Percentiles rank a stretch among this genome's conserved stretches.
phyloP scores from a whole-genome alignment of 2,888 invertebrate species.

The Boloria euphrosyne region DNA sequence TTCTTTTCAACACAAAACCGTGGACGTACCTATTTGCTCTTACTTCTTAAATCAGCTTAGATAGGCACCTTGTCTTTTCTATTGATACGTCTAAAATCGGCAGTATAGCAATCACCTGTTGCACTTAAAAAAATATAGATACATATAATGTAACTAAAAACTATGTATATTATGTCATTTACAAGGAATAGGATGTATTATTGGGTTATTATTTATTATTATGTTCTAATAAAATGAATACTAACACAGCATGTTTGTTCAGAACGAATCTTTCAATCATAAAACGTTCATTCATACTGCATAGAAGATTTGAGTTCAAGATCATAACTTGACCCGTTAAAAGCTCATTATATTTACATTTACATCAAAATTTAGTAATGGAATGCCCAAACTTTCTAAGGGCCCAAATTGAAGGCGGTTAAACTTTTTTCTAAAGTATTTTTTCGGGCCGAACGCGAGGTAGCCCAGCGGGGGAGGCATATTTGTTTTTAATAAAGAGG shows the following conservation, averaged over 20 bases:
- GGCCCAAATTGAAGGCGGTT: slow-evolving; percentile 6
- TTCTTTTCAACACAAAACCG: slow-evolving; percentile 42
- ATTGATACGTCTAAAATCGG: neutral
- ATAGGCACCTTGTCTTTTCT: neutral
- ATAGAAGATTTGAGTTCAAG: neutral
- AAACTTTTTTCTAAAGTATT: slow-evolving; percentile 3
- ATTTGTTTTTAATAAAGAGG: slow-evolving; percentile 75
- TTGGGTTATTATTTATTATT: no score
- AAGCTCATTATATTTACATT: slow-evolving; percentile 15
- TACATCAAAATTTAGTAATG: slow-evolving; percentile 10
- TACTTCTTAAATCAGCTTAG: neutral
- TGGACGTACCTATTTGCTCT: neutral
- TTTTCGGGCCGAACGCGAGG: slow-evolving; percentile 45
- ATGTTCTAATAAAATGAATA: no score
- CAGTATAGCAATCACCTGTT: no score
- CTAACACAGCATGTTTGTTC: no score
- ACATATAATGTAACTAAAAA: no score
- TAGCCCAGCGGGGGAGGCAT: slow-evolving; percentile 56
- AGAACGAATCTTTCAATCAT: no score
- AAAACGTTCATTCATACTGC: no score
- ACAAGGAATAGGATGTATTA: no score
- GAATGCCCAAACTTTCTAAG: slow-evolving; percentile 13
- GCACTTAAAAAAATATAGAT: no score
- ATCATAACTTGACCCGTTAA: slow-evolving; percentile 3
- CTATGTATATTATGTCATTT: neutral